Evolutionary conservation across 2,888 invertebrate genomes (phyloP), one percentile per base, ranked within the genome.

Genomic region (Buathra laborator): DNA sequence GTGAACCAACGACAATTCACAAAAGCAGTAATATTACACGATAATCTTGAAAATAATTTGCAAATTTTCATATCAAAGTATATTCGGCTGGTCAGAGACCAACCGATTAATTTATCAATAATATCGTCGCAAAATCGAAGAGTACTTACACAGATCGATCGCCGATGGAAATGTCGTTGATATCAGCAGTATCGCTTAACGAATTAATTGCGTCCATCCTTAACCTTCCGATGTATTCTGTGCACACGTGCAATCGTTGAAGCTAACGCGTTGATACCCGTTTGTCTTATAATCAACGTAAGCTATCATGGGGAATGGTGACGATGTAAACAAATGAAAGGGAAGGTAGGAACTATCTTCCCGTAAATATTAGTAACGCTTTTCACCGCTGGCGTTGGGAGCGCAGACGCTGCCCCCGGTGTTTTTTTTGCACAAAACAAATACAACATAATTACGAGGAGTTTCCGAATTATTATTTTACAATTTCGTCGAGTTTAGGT

Each of bases 131-230:
- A 2, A 56, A 56, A 56, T 12, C 12, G 2, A 3, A 12, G 4
- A 5, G 19, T 14, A 59, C 59, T 59, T 29, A 59, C 59, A 59
- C 59, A 6, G 59, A 29, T 12, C 59, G 59, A 59, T 59, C 59
- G 59, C 59, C 59, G 24, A 59, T 59, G 5, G 12, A 14, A 29
- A 59, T 24, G 59, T 59, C 59, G 59, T 59, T 59, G 14, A 59
- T 59, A 19, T 24, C 59, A 10, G 59, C 2, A 24, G 59, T 59
- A 24, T 59, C 59, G 14, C 29, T 59, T 24, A 59, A 59, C 59
- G 29, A 12, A 19, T 19, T 24, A 19, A 24, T 24, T 5, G 29
- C 24, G 14, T 3, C 29, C 59, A 59, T 59, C 5, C 24, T 59
- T 53, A 53, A 53, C 19, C 19, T 1, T 16, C 53, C 5, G 24